phyloP scores from a whole-genome alignment of 1,140 invertebrate genomes.

The Cardiocondyla obscurior region DNA sequence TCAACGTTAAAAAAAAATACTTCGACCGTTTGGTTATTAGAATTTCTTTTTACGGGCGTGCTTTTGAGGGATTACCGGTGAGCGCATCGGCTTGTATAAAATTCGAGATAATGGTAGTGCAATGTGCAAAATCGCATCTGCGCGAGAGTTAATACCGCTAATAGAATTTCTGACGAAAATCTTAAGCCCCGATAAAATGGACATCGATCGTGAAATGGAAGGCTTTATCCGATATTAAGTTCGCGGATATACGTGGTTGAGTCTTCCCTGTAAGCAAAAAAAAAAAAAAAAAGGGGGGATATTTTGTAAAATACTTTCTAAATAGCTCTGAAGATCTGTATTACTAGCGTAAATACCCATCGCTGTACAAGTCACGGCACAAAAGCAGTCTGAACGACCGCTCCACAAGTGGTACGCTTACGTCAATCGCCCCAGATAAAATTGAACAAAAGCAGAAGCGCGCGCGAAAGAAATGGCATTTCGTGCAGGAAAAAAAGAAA shows the following conservation, averaged over 20 bases:
- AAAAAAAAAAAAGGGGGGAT: no score
- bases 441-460: background rate
- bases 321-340: background rate
- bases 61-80: slow-evolving; percentile 59
- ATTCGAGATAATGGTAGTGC: slow-evolving; percentile 58
- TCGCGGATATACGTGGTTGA: background rate
- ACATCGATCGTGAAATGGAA: background rate
- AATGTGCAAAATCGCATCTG: slow-evolving; percentile 34
- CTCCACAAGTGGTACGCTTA: background rate
- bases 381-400: background rate
- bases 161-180: slow-evolving; percentile 57
- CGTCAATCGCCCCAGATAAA: slow-evolving; percentile 4
- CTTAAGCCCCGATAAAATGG: background rate
- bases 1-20: background rate
- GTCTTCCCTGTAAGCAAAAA: background rate
- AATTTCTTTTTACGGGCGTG: slow-evolving; percentile 41
- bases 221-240: slow-evolving; percentile 1
- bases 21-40: background rate
- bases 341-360: background rate
- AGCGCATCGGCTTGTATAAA: slow-evolving; percentile 47
- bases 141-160: slow-evolving; percentile 50
- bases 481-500: background rate
- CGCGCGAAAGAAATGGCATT: background rate
- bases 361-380: background rate
- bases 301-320: background rate